Evolutionary conservation across 2,797 vertebrate species (phyloP).

Genomic region (Enteromius paludinosus): DNA sequence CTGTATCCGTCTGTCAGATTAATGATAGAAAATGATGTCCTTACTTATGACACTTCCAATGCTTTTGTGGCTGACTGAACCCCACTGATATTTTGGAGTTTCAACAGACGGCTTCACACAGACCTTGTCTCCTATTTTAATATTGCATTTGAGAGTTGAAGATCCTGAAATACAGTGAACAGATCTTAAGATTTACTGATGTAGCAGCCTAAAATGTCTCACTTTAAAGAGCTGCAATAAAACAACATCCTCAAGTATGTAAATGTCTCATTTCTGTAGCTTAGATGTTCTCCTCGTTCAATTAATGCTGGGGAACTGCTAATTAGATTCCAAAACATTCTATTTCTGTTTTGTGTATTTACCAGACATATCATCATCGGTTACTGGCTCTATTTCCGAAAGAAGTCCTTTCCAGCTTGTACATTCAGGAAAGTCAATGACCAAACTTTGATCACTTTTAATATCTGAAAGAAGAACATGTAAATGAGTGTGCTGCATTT

Average conservation of each 20-base stretch:
- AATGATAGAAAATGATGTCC: not conserved
- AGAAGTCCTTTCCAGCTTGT: conserved; percentile 27
- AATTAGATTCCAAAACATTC: not conserved
- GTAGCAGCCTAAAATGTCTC: not conserved
- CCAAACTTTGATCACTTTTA: not conserved
- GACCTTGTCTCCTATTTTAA: conserved; percentile 25
- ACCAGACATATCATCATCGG: conserved; percentile 1
- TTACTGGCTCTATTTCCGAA: conserved; percentile 39
- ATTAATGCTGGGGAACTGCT: not conserved
- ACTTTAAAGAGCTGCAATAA: not conserved
- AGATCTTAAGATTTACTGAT: not conserved
- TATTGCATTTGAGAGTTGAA: not conserved
- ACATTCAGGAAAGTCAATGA: conserved; percentile 29
- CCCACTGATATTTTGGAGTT: conserved; percentile 24
- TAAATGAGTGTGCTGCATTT: not conserved
- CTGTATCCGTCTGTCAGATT: not conserved
- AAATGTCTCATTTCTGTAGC: not conserved
- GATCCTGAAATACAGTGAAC: not conserved
- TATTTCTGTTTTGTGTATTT: not conserved
- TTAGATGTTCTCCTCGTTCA: not conserved
- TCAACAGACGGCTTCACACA: conserved; percentile 24
- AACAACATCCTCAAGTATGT: not conserved
- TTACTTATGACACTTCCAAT: conserved; percentile 44
- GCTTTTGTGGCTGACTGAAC: conserved; percentile 20
- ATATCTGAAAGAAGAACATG: conserved; percentile 20